These are phyloP conservation scores for Zaprionus capensis DNA, from an alignment of 1,140 invertebrate species.

Conservation along the genomic window DNA sequence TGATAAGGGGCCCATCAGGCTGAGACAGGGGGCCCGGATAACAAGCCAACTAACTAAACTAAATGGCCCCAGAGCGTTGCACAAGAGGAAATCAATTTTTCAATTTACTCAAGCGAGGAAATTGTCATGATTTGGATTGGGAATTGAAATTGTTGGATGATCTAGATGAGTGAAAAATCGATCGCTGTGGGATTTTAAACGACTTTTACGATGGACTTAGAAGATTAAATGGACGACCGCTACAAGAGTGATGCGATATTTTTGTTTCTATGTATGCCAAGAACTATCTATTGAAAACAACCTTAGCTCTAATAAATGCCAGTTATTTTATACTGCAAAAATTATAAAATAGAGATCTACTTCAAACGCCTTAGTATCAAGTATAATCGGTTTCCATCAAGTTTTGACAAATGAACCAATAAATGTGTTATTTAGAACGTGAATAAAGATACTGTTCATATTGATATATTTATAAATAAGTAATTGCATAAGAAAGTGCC, in stretches of 20 bases:
- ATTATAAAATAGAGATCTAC: too few relatives aligned
- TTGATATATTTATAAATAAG: too few relatives aligned
- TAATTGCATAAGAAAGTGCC: too few relatives aligned
- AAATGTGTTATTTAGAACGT: too few relatives aligned
- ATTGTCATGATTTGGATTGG: conserved; percentile 2
- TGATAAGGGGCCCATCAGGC: conserved; percentile 32
- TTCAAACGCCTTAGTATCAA: too few relatives aligned
- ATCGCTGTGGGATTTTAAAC: background rate
- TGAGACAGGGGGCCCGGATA: background rate
- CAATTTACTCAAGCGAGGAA: conserved; percentile 27
- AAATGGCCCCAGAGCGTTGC: conserved; percentile 29
- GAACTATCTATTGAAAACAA: too few relatives aligned
- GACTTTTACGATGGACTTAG: background rate
- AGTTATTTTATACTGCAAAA: too few relatives aligned
- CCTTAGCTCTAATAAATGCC: too few relatives aligned
- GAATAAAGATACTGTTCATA: too few relatives aligned
- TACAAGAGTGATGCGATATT: background rate
- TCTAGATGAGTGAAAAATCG: conserved; percentile 1
- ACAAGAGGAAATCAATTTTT: conserved; percentile 67
- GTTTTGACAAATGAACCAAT: too few relatives aligned
- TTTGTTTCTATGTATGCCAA: too few relatives aligned
- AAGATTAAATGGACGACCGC: background rate
- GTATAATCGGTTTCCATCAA: too few relatives aligned
- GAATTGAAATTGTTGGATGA: background rate
- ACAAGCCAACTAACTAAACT: conserved; percentile 12